Evolutionary conservation across 2,113 vertebrate genomes (phyloP), one percentile per base, ranked within the genome.

Genomic region (Eulacestoma nigropectus): DNA sequence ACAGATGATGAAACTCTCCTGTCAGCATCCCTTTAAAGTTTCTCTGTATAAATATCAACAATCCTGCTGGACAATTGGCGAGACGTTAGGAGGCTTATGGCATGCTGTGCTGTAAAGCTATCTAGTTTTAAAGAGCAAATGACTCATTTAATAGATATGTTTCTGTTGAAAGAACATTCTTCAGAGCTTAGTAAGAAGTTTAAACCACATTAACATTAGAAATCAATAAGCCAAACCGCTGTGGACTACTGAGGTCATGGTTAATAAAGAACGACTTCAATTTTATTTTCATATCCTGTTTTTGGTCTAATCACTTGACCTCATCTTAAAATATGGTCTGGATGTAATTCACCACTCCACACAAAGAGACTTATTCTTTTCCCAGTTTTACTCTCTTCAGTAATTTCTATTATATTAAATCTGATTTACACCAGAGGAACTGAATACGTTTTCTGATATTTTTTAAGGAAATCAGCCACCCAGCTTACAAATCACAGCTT

Each of bases 141-240:
- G 55, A 95, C 91, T 94, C 75, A 92, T 95, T 95, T 96, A 95
- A 95, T 96, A 95, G 93, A 96, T 82, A 96, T 47, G 64, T 84
- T 86, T 94, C 95, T 93, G 42, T 46, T 95, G 87, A 95, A 97
- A 95, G 81, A 91, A 92, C 85, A 95, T 94, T 95, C 84, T 95
- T 92, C 80, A 90, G 85, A 87, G 94, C 81, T 93, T 91, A 96
- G 50, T 56, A 96, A 96, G 88, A 94, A 77, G 60, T 93, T 97
- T 94, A 96, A 96, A 95, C 78, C 59, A 72, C 86, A 92, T 96
- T 86, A 93, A 93, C 90, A 92, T 95, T 83, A 95, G 95, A 97
- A 96, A 96, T 93, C 94, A 96, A 94, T 95, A 85, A 95, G 64
- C 78, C 90, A 97, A 95, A 95, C 92, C 90, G 92, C 65, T 75